phyloP scores from a whole-genome alignment of 2,797 vertebrate species.

The Sebastes minor region DNA sequence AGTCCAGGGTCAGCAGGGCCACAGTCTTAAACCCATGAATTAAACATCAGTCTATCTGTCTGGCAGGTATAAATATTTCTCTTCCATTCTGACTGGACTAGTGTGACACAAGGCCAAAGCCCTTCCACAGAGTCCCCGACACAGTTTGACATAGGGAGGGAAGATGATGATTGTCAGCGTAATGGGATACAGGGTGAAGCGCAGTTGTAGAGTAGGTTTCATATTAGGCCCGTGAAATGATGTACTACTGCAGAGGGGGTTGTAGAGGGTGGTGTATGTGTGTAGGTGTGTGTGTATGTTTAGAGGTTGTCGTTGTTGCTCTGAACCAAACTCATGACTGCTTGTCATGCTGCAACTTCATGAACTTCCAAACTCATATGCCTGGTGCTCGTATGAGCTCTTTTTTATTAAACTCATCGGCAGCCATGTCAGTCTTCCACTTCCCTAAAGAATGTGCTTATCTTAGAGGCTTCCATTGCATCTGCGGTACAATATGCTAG shows the following conservation, averaged over 20 bases:
- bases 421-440: neutral
- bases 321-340: slow-evolving; percentile 8
- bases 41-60: slow-evolving; percentile 78
- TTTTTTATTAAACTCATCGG: neutral
- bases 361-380: slow-evolving; percentile 33
- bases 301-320: neutral
- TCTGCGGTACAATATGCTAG: neutral
- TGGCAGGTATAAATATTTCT: slow-evolving; percentile 80
- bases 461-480: neutral
- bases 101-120: slow-evolving; percentile 69
- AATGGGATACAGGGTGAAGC: slow-evolving; percentile 65
- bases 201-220: slow-evolving; percentile 55
- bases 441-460: neutral
- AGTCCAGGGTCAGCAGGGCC: slow-evolving; percentile 69
- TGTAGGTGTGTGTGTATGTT: neutral
- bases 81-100: slow-evolving; percentile 69
- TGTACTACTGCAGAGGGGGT: slow-evolving; percentile 44
- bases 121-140: slow-evolving; percentile 56
- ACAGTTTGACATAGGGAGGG: slow-evolving; percentile 64
- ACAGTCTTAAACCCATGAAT: slow-evolving; percentile 72
- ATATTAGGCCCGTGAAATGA: slow-evolving; percentile 55
- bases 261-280: neutral
- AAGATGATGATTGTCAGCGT: slow-evolving; percentile 65
- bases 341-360: slow-evolving; percentile 26
- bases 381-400: neutral